Percentiles rank a stretch among this genome's conserved stretches.
Evolutionary conservation across 2,113 vertebrate species (phyloP).

Genomic region (Eptesicus fuscus): DNA sequence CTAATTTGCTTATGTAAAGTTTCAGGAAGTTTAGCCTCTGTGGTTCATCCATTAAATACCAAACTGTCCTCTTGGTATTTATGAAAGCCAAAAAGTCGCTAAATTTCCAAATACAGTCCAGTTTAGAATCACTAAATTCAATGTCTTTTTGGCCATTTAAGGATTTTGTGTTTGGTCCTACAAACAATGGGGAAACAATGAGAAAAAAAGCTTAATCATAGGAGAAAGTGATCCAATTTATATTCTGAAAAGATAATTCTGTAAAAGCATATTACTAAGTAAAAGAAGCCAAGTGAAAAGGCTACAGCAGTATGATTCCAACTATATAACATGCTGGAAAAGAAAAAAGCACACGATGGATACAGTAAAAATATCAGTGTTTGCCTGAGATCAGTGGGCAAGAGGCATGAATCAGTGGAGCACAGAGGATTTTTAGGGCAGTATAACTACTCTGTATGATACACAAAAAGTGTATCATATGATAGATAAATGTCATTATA

Average conservation of each 20-base stretch:
- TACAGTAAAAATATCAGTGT: not conserved
- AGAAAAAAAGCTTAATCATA: not conserved
- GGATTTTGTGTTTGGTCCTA: not conserved
- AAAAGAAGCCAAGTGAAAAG: not conserved
- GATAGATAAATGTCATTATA: not conserved
- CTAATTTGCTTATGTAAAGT: not conserved
- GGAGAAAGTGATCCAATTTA: not conserved
- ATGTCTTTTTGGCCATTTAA: not conserved
- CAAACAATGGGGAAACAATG: not conserved
- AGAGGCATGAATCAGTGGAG: not conserved
- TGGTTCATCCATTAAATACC: not conserved
- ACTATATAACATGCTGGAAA: not conserved
- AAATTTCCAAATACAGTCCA: not conserved
- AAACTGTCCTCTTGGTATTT: not conserved
- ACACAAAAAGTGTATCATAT: not conserved
- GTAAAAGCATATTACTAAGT: not conserved
- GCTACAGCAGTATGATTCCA: not conserved
- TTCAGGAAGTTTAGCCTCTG: not conserved
- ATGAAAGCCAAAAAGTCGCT: not conserved
- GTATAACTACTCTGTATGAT: not conserved
- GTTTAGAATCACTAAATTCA: not conserved
- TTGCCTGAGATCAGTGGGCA: not conserved
- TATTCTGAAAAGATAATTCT: conserved; percentile 38
- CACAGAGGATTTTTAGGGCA: not conserved
- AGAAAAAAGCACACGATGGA: not conserved